phyloP scores from a whole-genome alignment of 2,888 invertebrate species.

The Geophilus truncorum region DNA sequence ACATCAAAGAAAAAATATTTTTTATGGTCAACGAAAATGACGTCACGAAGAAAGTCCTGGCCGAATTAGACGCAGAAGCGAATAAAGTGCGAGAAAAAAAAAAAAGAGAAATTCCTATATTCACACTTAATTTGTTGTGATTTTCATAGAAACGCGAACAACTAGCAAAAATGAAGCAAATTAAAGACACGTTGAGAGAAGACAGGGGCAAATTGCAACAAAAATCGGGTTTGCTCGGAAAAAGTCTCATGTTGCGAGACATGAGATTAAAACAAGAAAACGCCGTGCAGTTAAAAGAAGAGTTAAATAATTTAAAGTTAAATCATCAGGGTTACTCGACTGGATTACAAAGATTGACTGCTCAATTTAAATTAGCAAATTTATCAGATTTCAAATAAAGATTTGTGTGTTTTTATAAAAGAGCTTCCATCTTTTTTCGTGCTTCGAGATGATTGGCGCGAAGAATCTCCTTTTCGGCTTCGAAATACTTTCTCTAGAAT shows the following conservation, averaged over 20 bases:
- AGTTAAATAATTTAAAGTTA: neutral
- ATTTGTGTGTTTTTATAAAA: too few relatives aligned
- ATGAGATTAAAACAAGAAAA: slow-evolving; percentile 51
- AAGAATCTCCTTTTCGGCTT: too few relatives aligned
- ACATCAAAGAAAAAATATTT: slow-evolving; percentile 55
- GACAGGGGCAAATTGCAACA: slow-evolving; percentile 41
- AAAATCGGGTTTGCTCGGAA: slow-evolving; percentile 52
- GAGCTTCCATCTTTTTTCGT: too few relatives aligned
- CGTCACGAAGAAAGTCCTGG: slow-evolving; percentile 41
- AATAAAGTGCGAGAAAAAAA: slow-evolving; percentile 27
- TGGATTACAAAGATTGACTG: neutral
- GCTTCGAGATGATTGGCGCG: too few relatives aligned
- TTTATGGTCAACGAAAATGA: slow-evolving; percentile 48
- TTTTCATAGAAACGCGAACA: slow-evolving; percentile 19
- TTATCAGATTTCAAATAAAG: neutral
- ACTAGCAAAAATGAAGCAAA: slow-evolving; percentile 20
- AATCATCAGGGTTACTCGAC: neutral
- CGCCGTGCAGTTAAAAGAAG: slow-evolving; percentile 41
- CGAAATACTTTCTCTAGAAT: neutral
- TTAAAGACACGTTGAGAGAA: slow-evolving; percentile 47
- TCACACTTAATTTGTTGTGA: neutral
- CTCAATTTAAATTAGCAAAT: neutral
- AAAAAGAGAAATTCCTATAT: too few relatives aligned
- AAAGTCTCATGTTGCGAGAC: slow-evolving; percentile 52
- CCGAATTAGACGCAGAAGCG: slow-evolving; percentile 40